Conservation (phyloP, 2,113 vertebrate genomes). For the Cricetomys ansorgei region DNA sequence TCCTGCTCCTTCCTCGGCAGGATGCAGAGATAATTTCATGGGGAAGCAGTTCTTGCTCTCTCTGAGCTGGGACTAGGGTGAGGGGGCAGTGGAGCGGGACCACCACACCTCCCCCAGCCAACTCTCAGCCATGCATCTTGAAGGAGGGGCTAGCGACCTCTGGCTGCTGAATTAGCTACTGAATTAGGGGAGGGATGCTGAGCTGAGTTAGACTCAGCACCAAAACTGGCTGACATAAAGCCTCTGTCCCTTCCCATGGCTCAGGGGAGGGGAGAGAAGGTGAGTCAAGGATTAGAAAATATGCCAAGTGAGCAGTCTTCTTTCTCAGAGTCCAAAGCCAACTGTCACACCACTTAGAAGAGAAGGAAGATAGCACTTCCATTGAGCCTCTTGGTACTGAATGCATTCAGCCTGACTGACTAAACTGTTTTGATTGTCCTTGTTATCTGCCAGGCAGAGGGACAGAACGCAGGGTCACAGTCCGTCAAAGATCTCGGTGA, state of each 20-base stretch:
- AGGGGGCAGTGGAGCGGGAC: background rate
- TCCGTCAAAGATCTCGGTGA: background rate
- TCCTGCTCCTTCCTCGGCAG: constrained; percentile 58
- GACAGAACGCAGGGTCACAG: background rate
- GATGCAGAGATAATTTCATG: constrained; percentile 68
- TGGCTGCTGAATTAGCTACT: background rate
- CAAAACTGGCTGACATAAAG: background rate
- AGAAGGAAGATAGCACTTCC: background rate
- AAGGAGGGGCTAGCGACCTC: background rate
- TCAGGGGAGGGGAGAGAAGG: background rate
- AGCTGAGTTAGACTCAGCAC: background rate
- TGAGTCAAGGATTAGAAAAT: background rate
- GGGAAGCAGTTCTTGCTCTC: background rate
- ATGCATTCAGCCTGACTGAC: background rate
- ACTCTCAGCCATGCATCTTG: background rate
- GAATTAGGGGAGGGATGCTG: rapidly evolving
- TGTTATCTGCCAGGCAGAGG: background rate
- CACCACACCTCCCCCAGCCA: background rate
- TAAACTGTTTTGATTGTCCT: background rate
- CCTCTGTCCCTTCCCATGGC: background rate
- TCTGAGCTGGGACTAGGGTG: background rate
- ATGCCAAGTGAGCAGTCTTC: background rate
- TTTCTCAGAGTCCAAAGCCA: background rate
- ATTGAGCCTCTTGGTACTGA: rapidly evolving
- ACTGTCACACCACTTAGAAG: background rate